Evolutionary conservation across 2,113 vertebrate genomes (phyloP), one percentile per base, ranked within the genome.

Genomic region (Pyrgilauda ruficollis): DNA sequence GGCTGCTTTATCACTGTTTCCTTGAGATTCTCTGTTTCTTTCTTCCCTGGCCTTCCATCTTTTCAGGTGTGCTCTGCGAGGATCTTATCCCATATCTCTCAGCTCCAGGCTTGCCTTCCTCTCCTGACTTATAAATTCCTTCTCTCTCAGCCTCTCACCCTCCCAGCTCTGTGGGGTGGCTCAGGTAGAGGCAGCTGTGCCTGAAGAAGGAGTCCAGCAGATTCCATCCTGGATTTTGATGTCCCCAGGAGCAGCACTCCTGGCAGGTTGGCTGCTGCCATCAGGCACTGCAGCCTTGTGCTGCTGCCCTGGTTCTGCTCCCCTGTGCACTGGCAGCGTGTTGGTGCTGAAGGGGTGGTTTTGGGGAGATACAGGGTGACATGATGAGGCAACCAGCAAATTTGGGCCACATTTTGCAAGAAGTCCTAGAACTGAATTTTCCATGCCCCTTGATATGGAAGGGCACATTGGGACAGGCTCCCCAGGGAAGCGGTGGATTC

Each of bases 1-100:
- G 84, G 80, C 80, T 94, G 83, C 91, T 95, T 96, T 96, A 93
- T 93, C 86, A 49, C 84, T 33, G 26, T 61, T 96, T 81, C 67
- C 64, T 90, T 93, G 80, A 94, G 83, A 68, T 75, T 87, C 76
- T 89, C 58, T 85, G 0, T 82, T 91, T 84, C 93, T 95, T 95
- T 92, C 49, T 95, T 91, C 74, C 37, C 58, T 79, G 62, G 62
- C 69, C 62, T 95, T 91, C 91, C 76, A 0, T 91, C 77, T 94
- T 69, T 56, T 96, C 66, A 93, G 74, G 66, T 96, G 62, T 82
- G 53, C 62, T 87, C 56, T 79, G 62, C 95, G 61, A 96, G 28
- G 49, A 93, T 89, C 91, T 96, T 73, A 82, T 87, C 70, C 84
- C 2, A 0, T 62, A 76, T 70, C 76, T 94, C 78, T 95, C 69